Evolutionary conservation across 2,113 vertebrate species (phyloP).

Genomic region (Polypterus senegalus): DNA sequence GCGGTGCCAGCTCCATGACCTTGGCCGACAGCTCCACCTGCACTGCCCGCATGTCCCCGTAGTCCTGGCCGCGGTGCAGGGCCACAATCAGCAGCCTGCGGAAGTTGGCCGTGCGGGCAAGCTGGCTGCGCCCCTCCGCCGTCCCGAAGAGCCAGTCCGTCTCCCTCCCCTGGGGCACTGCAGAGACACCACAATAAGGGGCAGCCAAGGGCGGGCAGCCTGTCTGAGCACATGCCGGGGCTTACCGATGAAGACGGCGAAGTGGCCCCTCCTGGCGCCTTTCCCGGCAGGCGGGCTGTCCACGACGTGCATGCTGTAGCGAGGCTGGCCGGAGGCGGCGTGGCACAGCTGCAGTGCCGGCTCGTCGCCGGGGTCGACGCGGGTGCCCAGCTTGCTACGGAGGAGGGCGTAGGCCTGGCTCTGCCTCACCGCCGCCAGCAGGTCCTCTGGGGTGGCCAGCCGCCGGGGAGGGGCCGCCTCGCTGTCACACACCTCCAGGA

Average conservation of each 20-base stretch:
- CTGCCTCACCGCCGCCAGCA: conserved; percentile 67
- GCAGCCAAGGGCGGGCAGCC: not conserved
- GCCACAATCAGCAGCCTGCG: conserved; percentile 66
- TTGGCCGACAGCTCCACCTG: conserved; percentile 79
- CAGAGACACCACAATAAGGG: conserved; percentile 13
- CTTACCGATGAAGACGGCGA: conserved; percentile 95
- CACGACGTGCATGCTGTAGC: conserved; percentile 79
- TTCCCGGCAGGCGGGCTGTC: conserved; percentile 62
- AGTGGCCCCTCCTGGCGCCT: conserved; percentile 62
- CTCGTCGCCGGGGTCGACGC: conserved; percentile 35
- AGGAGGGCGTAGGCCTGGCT: conserved; percentile 75
- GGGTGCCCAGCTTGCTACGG: conserved; percentile 63
- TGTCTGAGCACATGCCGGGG: not conserved
- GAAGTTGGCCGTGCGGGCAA: conserved; percentile 71
- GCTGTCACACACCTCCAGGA: conserved; percentile 76
- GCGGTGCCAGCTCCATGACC: conserved; percentile 86
- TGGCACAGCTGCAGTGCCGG: conserved; percentile 68
- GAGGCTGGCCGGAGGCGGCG: conserved; percentile 54
- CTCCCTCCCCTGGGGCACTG: conserved; percentile 89
- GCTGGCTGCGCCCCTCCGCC: conserved; percentile 69
- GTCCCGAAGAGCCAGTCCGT: conserved; percentile 88
- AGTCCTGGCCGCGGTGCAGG: conserved; percentile 83
- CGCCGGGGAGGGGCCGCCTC: conserved; percentile 64
- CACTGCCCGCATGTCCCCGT: conserved; percentile 73
- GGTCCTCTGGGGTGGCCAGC: conserved; percentile 37